Evolutionary conservation across 2,888 invertebrate species (phyloP).

Genomic region (Pseudococcus longispinus): DNA sequence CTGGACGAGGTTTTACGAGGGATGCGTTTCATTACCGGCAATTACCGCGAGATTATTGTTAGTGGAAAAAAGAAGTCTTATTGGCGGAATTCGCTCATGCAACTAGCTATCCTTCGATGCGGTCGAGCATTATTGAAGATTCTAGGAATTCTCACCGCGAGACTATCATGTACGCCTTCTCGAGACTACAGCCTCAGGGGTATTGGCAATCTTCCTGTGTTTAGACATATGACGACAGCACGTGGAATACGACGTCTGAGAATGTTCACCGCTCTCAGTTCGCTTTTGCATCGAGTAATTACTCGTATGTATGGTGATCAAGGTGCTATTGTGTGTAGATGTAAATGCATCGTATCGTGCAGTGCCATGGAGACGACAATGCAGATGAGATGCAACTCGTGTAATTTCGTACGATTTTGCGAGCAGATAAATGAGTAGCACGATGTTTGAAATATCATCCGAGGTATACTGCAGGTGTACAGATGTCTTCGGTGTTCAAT

Average conservation of each 20-base stretch:
- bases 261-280: neutral
- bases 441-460: neutral
- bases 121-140: neutral
- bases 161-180: neutral
- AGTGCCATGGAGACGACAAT: too few relatives aligned
- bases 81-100: neutral
- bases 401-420: too few relatives aligned
- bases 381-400: too few relatives aligned
- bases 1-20: neutral
- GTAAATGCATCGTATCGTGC: neutral
- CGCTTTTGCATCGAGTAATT: neutral
- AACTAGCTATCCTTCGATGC: neutral
- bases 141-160: neutral
- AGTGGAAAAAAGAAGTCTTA: neutral
- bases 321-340: neutral
- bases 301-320: neutral
- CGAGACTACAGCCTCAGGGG: neutral
- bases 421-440: neutral
- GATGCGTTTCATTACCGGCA: neutral
- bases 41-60: neutral
- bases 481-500: neutral
- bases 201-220: slow-evolving; percentile 20
- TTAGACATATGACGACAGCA: neutral
- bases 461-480: too few relatives aligned
- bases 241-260: slow-evolving; percentile 8